Conservation (phyloP, 2,113 vertebrate species). For the Cinclus cinclus region DNA sequence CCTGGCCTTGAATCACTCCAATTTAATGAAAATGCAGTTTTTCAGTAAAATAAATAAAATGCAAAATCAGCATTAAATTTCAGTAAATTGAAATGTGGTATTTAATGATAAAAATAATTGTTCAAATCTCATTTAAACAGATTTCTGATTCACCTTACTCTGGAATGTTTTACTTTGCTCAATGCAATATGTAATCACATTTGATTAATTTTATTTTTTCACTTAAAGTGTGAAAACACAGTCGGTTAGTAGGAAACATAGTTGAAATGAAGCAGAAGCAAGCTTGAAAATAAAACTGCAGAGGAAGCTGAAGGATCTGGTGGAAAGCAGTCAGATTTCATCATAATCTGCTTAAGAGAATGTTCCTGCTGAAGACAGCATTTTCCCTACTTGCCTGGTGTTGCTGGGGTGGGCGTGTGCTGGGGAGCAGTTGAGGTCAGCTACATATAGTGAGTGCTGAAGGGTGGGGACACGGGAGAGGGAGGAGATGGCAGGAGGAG, state of each 20-base stretch:
- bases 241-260: background rate
- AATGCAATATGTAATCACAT: background rate
- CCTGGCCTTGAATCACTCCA: background rate
- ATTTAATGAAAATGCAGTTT: background rate
- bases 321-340: background rate
- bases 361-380: background rate
- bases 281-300: background rate
- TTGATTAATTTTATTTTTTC: background rate
- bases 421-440: background rate
- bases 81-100: background rate
- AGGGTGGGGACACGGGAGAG: background rate
- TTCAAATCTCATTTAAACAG: background rate
- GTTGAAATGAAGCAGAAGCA: background rate
- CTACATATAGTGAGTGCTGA: accelerated
- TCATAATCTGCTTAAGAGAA: background rate
- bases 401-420: accelerated
- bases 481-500: background rate
- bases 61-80: background rate
- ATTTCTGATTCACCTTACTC: background rate
- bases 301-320: background rate
- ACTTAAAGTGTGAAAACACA: background rate
- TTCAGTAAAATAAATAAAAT: background rate
- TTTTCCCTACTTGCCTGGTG: background rate
- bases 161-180: background rate
- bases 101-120: background rate